A percentile compares a stretch with the other conserved stretches of the same genome.
Conservation (phyloP, 2,113 vertebrate species). For the Catharus bicknelli region DNA sequence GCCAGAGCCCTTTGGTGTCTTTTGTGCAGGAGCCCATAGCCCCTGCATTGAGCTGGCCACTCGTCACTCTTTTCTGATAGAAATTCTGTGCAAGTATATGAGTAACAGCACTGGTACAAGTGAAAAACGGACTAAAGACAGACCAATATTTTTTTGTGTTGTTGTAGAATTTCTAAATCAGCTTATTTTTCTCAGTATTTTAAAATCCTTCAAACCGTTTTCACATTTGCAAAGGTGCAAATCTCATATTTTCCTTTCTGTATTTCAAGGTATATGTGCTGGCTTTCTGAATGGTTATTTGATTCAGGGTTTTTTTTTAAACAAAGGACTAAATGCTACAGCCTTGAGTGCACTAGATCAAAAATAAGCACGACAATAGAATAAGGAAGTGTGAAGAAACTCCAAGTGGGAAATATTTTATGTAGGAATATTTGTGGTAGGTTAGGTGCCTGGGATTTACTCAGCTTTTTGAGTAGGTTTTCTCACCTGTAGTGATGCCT, state of each 20-base stretch:
- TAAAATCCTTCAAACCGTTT: background rate
- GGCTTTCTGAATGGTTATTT: background rate
- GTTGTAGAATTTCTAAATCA: background rate
- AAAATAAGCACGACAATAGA: background rate
- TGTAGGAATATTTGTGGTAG: background rate
- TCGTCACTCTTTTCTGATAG: background rate
- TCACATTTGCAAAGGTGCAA: background rate
- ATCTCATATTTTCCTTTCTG: background rate
- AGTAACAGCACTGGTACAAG: background rate
- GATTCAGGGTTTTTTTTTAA: accelerated
- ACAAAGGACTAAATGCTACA: background rate
- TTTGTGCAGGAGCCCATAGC: background rate
- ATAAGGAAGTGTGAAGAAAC: background rate
- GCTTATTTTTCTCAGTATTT: background rate
- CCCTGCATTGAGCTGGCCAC: background rate
- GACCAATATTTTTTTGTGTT: background rate
- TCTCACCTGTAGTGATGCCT: background rate
- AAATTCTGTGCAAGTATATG: background rate
- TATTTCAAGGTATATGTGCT: background rate
- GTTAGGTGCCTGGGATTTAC: background rate
- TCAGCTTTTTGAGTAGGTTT: background rate
- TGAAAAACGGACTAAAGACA: background rate
- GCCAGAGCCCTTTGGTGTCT: background rate
- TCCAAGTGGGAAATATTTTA: background rate
- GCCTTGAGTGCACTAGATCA: background rate